Evolutionary conservation across 2,797 vertebrate genomes (phyloP).

Genomic region (Hippopotamyrus pictus): DNA sequence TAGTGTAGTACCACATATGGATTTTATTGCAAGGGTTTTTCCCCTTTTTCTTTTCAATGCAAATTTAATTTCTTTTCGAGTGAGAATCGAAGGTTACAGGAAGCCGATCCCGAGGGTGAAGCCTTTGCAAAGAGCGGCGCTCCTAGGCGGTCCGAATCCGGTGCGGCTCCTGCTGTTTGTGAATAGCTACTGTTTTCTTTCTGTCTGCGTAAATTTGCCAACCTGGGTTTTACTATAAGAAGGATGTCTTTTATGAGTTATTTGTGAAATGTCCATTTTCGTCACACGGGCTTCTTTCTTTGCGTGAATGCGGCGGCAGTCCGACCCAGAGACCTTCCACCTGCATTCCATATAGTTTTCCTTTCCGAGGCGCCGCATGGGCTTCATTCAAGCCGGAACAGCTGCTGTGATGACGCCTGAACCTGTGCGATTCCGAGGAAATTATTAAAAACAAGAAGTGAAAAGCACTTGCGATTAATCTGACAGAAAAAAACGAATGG

Average conservation of each 20-base stretch:
- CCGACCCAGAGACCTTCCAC: background rate
- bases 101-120: constrained; percentile 24
- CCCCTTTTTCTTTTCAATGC: background rate
- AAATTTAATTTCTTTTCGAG: constrained; percentile 18
- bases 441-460: background rate
- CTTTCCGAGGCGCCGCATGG: background rate
- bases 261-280: background rate
- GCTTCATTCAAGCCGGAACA: background rate
- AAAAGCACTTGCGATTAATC: background rate
- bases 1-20: constrained; percentile 47
- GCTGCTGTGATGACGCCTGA: background rate
- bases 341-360: constrained; percentile 9
- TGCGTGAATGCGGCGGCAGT: background rate
- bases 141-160: background rate
- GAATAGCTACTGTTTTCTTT: background rate
- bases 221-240: constrained; percentile 28
- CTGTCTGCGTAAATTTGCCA: background rate
- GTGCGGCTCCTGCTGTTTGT: background rate
- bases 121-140: background rate
- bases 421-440: background rate
- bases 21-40: constrained; percentile 18
- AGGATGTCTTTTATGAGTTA: background rate
- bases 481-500: background rate
- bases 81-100: constrained; percentile 45
- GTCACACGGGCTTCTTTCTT: constrained; percentile 7